Evolutionary conservation across 92 coral and sea anemone genomes (phyloP).

Genomic region (Blastomussa wellsi): DNA sequence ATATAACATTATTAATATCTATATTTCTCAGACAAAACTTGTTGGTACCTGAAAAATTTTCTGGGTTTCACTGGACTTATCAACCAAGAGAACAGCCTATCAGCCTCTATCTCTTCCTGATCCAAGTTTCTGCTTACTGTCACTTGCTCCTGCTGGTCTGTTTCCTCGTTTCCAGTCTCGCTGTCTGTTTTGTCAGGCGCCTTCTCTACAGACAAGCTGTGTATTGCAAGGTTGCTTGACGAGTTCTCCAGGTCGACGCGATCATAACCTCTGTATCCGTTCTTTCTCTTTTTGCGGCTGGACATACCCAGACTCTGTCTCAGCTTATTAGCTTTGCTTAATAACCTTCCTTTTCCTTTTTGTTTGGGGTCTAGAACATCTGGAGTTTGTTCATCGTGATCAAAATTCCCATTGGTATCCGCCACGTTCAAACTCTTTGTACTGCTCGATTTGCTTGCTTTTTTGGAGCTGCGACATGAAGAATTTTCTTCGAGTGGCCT

Average conservation of each 20-base stretch:
- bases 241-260: conserved; percentile 38
- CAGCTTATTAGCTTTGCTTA: conserved; percentile 75
- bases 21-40: too few relatives aligned
- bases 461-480: conserved; percentile 12
- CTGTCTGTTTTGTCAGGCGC: conserved; percentile 32
- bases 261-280: conserved; percentile 45
- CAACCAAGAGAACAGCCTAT: conserved; percentile 81
- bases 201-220: conserved; percentile 29
- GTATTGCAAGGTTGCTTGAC: conserved; percentile 20
- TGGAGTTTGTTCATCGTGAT: conserved; percentile 17
- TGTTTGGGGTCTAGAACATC: conserved; percentile 29
- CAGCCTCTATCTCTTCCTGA: conserved; percentile 77
- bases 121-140: conserved; percentile 6
- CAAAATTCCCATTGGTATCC: conserved; percentile 12
- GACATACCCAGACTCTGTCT: conserved; percentile 82
- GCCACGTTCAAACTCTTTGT: conserved; percentile 27
- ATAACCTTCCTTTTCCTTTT: conserved; percentile 38
- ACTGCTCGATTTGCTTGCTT: conserved; percentile 16
- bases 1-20: too few relatives aligned
- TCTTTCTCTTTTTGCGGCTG: conserved; percentile 67
- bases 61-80: conserved; percentile 90
- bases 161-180: conserved; percentile 15
- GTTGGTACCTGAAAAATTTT: conserved; percentile 94
- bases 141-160: conserved; percentile 13
- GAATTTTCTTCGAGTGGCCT: conserved; percentile 39